Base-by-base conservation (phyloP, 2,797 vertebrate species). In the Perodicticus potto region DNA sequence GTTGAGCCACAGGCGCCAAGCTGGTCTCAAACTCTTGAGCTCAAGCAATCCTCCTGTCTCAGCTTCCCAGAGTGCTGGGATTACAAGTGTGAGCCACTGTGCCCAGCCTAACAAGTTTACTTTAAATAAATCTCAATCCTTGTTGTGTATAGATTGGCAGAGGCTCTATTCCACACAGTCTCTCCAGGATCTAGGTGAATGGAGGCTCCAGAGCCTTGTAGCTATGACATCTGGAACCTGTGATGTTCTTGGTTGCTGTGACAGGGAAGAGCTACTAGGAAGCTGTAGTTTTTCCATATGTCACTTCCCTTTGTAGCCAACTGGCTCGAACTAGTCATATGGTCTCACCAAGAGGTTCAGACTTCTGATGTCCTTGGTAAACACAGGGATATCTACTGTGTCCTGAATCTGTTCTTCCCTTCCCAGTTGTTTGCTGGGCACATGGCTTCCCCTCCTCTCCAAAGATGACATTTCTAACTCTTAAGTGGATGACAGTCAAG, bases 271-370 rank as follows among this genome's bases (percentile, higher is more conserved):
- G 73, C 17, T 57, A 23, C 43, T 67, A 49, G 45, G 23, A 37
- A 55, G 53, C 55, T 9, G 6, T 7, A 13, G 53, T 45, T 2
- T 59, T 49, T 29, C 20, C 49, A 2, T 0, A 17, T 5, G 1
- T 25, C 69, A 74, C 25, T 11, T n/a, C 53, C n/a, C 29, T 29
- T 63, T 19, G 19, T 2, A 59, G 61, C 13, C 16, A 72, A 2
- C 73, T 70, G 73, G 29, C 57, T 22, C 29, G 45, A 72, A 37
- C 43, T 55, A 19, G 40, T 22, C 53, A 10, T 9, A 0, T 5
- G 72, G 43, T 55, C 34, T 84, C 34, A 27, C 45, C 10, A 27
- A 53, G 27, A 40, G 73, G 45, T 19, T n/a, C n/a, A 20, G 37
- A 27, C 57, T 20, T 63, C 55, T n/a, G 43, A 34, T 43, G 29